phyloP scores from a whole-genome alignment of 2,888 invertebrate species.

The Cephus pulcher region DNA sequence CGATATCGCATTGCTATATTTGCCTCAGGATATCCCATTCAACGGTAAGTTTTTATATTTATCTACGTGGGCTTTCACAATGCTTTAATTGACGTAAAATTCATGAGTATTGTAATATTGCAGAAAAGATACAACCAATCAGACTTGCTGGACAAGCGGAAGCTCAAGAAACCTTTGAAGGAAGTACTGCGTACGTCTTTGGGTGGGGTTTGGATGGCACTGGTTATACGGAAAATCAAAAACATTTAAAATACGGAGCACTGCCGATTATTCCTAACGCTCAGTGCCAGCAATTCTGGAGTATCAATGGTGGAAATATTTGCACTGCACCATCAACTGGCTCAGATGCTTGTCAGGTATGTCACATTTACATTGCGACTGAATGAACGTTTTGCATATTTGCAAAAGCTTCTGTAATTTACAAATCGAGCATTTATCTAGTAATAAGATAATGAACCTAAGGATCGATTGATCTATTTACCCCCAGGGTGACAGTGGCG shows the following conservation, averaged over 20 bases:
- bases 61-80: neutral
- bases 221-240: neutral
- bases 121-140: conserved; percentile 37
- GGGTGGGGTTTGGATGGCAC: conserved; percentile 40
- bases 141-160: conserved; percentile 21
- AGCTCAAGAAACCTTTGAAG: neutral
- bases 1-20: conserved; percentile 41
- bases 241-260: conserved; percentile 31
- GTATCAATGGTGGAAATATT: conserved; percentile 24
- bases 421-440: neutral
- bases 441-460: neutral
- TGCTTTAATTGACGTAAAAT: neutral
- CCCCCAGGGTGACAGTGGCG: conserved; percentile 46
- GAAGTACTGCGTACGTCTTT: conserved; percentile 21
- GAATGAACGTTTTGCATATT: neutral
- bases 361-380: neutral
- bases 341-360: conserved; percentile 41
- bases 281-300: conserved; percentile 34
- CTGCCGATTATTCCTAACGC: conserved; percentile 32
- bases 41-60: conserved; percentile 28
- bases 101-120: neutral
- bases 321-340: conserved; percentile 34
- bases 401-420: neutral
- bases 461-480: neutral
- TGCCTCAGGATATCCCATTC: conserved; percentile 42